These are phyloP conservation scores for Himalopsyche tibetana DNA, from an alignment of 2,888 invertebrate species.

Conservation along the genomic window DNA sequence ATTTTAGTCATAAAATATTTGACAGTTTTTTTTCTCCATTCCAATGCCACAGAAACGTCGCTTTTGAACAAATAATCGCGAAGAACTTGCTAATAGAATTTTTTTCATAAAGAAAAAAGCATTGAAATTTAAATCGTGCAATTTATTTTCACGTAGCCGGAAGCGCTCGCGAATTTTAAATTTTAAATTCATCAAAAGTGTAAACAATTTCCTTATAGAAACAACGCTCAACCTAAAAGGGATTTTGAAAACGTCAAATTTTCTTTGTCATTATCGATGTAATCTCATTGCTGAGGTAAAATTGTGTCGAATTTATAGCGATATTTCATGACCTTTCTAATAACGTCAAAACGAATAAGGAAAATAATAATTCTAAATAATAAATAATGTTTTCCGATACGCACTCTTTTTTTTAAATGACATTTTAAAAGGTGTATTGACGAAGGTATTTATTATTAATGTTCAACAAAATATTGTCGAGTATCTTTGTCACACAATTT, in stretches of 20 bases:
- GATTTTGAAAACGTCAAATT: slow-evolving; percentile 39
- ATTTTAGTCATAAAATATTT: not conserved
- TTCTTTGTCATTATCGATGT: slow-evolving; percentile 43
- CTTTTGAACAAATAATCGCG: slow-evolving; percentile 20
- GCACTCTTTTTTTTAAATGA: not conserved
- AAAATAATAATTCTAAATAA: not conserved
- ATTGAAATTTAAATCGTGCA: slow-evolving; percentile 40
- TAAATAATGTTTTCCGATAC: not conserved
- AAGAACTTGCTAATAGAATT: slow-evolving; percentile 27
- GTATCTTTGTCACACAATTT: no score
- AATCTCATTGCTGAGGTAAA: slow-evolving; percentile 38
- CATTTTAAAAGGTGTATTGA: not conserved
- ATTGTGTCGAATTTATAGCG: slow-evolving; percentile 9
- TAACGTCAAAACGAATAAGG: not conserved
- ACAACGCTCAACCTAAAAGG: slow-evolving; percentile 35
- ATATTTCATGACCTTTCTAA: slow-evolving; percentile 16
- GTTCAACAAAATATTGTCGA: no score
- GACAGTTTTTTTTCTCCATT: not conserved
- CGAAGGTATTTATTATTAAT: no score
- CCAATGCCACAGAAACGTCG: slow-evolving; percentile 25
- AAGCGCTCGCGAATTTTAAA: slow-evolving; percentile 14
- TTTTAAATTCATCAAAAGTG: slow-evolving; percentile 42
- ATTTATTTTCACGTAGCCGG: slow-evolving; percentile 19
- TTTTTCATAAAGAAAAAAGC: slow-evolving; percentile 25
- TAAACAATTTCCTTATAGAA: slow-evolving; percentile 41